Base-by-base conservation (phyloP, 2,888 invertebrate genomes). In the Polyploca ridens region DNA sequence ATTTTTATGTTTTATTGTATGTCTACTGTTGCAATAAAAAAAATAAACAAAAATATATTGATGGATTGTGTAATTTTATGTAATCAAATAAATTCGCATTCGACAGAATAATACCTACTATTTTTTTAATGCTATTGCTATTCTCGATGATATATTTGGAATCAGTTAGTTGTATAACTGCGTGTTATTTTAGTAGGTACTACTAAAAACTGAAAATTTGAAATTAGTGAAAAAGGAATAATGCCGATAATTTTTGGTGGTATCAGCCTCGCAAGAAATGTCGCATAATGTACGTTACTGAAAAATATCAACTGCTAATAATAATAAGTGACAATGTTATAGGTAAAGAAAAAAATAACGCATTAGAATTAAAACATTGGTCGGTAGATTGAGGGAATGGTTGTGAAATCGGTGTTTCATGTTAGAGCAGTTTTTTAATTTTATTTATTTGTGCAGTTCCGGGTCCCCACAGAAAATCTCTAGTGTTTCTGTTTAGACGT, bases 381-480 rank as follows among this genome's bases (percentile, higher is more conserved):
- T 83, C 79, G 79, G 79, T 84, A 84, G 80, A 77, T 75, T 77
- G 85, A 83, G 82, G 74, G 87, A 84, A 89, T 83, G 90, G 90
- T 90, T 90, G 90, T 90, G 90, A 88, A 83, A 81, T 83, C 84
- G 81, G 79, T 83, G 79, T 83, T 85, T 87, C 85, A 87, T 88
- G 90, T 89, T 90, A 84, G 82, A 74, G 79, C 85, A 80, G 78
- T 83, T 85, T 76, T 75, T 13, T 44, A 27, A 19, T 19, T 0
- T 8, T 27, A 2, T 27, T 27, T 19, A 44, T 41, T 68, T 69
- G n/a, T n/a, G 1, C 6, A n/a, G 7, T 1, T n/a, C 6, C 6
- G 6, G 1, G n/a, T n/a, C n/a, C 14, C 3, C 0, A 10, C 10
- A 35, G 35, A 35, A 35, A 8, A 38, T 38, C 38, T 38, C 10